Evolutionary conservation across 2,113 vertebrate species (phyloP).

Genomic region (Dromaius novaehollandiae): DNA sequence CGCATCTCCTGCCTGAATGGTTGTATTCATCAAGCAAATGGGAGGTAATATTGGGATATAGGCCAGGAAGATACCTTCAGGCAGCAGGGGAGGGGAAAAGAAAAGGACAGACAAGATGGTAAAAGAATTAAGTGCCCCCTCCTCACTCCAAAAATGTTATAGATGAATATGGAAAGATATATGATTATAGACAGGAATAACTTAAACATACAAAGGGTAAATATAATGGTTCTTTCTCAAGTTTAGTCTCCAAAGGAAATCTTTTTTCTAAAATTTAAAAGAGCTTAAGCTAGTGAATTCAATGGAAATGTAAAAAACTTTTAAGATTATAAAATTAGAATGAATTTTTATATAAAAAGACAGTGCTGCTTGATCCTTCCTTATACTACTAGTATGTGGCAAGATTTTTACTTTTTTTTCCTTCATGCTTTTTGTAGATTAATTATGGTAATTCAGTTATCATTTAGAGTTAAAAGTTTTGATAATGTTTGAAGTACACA

Average conservation of each 20-base stretch:
- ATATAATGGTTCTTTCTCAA: not conserved
- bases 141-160: not conserved
- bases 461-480: not conserved
- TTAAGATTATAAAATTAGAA: not conserved
- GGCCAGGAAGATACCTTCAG: not conserved
- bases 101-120: not conserved
- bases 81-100: not conserved
- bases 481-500: not conserved
- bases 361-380: not conserved
- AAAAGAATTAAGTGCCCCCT: not conserved
- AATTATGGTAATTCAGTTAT: not conserved
- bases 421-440: not conserved
- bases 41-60: not conserved
- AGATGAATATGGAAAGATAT: not conserved
- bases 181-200: not conserved
- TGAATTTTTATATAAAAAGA: not conserved
- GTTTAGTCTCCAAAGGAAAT: not conserved
- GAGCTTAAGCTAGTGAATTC: not conserved
- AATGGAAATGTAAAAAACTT: not conserved
- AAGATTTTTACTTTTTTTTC: not conserved
- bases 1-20: not conserved
- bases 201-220: not conserved
- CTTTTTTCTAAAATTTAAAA: not conserved
- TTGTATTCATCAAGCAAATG: not conserved
- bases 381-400: not conserved